Conservation (phyloP, 2,113 vertebrate genomes). For the Misgurnus anguillicaudatus region DNA sequence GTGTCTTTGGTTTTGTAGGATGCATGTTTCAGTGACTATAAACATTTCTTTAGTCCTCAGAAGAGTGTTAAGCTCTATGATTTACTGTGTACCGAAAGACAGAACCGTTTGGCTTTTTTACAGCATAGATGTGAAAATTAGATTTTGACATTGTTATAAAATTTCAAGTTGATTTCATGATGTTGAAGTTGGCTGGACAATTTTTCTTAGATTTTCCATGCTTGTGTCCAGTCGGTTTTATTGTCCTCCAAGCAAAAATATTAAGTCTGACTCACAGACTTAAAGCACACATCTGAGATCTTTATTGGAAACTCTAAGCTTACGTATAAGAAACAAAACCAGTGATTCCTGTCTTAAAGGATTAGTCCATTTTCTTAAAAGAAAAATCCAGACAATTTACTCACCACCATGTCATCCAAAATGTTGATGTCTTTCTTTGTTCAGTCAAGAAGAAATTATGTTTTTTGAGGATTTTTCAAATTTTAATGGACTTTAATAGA, state of each 20-base stretch:
- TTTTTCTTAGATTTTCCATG: not conserved
- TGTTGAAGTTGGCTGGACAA: not conserved
- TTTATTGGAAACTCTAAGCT: not conserved
- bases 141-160: not conserved
- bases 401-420: too few species aligned
- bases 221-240: not conserved
- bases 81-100: too few species aligned
- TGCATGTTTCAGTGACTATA: slow-evolving; percentile 20
- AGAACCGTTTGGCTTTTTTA: not conserved
- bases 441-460: too few species aligned
- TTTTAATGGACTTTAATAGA: too few species aligned
- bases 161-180: not conserved
- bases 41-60: not conserved
- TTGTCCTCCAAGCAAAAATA: not conserved
- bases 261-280: too few species aligned
- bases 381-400: too few species aligned
- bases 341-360: not conserved
- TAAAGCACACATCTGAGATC: too few species aligned
- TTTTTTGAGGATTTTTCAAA: too few species aligned
- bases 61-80: not conserved
- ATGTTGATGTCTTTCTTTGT: too few species aligned
- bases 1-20: slow-evolving; percentile 37
- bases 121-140: not conserved
- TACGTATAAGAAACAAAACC: not conserved
- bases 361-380: too few species aligned